Percentiles rank a stretch among this genome's conserved stretches.
Evolutionary conservation across 1,140 invertebrate genomes (phyloP).

Genomic region (Paraescarpia echinospica): DNA sequence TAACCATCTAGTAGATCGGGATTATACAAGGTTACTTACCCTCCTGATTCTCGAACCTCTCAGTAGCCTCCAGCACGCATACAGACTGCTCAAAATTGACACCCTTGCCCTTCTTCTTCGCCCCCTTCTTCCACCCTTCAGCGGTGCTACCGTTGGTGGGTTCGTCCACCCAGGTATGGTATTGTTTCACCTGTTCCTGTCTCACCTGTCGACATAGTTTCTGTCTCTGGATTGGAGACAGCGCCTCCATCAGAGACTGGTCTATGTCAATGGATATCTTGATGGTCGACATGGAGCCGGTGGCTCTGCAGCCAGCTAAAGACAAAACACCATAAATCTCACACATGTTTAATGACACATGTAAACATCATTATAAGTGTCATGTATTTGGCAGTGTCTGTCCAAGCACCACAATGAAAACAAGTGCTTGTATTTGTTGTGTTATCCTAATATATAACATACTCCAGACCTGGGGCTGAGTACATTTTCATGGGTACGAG

Average conservation of each 20-base stretch:
- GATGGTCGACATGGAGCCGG: neutral
- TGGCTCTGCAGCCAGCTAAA: neutral
- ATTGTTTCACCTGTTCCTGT: slow-evolving; percentile 43
- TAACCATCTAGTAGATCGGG: no score
- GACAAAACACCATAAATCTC: neutral
- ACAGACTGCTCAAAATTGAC: slow-evolving; percentile 35
- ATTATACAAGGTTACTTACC: slow-evolving; percentile 31
- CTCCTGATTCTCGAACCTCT: slow-evolving; percentile 42
- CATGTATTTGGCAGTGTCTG: no score
- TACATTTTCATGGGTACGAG: no score
- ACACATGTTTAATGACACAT: neutral
- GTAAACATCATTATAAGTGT: neutral
- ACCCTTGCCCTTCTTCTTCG: slow-evolving; percentile 34
- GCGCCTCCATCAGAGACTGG: slow-evolving; percentile 35
- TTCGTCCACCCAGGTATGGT: slow-evolving; percentile 31
- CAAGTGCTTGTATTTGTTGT: no score
- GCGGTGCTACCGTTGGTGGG: neutral
- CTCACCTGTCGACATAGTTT: slow-evolving; percentile 41
- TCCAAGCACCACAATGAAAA: no score
- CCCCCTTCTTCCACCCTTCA: slow-evolving; percentile 29
- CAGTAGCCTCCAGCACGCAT: slow-evolving; percentile 39
- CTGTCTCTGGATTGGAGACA: slow-evolving; percentile 36
- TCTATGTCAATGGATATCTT: slow-evolving; percentile 30
- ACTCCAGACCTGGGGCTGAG: no score
- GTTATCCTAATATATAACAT: no score